A percentile compares a stretch with the other conserved stretches of the same genome.
phyloP scores from a whole-genome alignment of 1,140 invertebrate species.

The Magallana gigas region DNA sequence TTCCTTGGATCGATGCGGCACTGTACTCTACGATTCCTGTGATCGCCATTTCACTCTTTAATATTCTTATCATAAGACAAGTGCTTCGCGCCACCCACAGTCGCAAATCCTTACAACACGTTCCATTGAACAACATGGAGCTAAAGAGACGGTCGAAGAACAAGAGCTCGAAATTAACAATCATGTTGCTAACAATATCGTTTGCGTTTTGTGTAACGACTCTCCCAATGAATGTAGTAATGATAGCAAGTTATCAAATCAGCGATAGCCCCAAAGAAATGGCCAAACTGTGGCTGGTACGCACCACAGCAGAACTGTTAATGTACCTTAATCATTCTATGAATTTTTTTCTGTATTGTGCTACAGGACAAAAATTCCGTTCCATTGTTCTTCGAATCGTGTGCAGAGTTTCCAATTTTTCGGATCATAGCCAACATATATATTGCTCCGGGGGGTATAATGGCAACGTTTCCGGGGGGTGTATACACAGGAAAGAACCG shows the following conservation, averaged over 20 bases:
- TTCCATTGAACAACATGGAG: slow-evolving; percentile 56
- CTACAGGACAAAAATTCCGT: slow-evolving; percentile 77
- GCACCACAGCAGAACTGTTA: slow-evolving; percentile 72
- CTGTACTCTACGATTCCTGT: slow-evolving; percentile 71
- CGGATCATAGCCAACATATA: slow-evolving; percentile 67
- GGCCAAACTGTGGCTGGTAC: slow-evolving; percentile 61
- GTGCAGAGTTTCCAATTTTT: slow-evolving; percentile 63
- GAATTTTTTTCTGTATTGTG: slow-evolving; percentile 79
- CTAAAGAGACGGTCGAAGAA: slow-evolving; percentile 64
- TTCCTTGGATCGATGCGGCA: slow-evolving; percentile 72
- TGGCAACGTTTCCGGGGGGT: slow-evolving; percentile 4
- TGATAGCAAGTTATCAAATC: slow-evolving; percentile 62
- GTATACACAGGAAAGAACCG: slow-evolving; percentile 28
- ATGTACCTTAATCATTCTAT: slow-evolving; percentile 79
- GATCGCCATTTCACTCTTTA: slow-evolving; percentile 65
- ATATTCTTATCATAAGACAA: slow-evolving; percentile 67
- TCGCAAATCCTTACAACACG: slow-evolving; percentile 60
- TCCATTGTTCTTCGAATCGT: slow-evolving; percentile 72
- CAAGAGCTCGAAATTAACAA: slow-evolving; percentile 70
- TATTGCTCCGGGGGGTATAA: slow-evolving; percentile 60
- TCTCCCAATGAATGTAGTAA: slow-evolving; percentile 75
- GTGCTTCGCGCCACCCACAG: slow-evolving; percentile 61
- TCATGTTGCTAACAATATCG: slow-evolving; percentile 78
- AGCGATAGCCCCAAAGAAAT: slow-evolving; percentile 36
- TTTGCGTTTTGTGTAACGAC: slow-evolving; percentile 77